phyloP scores from a whole-genome alignment of 2,113 vertebrate genomes.

The Campylorhamphus procurvoides region DNA sequence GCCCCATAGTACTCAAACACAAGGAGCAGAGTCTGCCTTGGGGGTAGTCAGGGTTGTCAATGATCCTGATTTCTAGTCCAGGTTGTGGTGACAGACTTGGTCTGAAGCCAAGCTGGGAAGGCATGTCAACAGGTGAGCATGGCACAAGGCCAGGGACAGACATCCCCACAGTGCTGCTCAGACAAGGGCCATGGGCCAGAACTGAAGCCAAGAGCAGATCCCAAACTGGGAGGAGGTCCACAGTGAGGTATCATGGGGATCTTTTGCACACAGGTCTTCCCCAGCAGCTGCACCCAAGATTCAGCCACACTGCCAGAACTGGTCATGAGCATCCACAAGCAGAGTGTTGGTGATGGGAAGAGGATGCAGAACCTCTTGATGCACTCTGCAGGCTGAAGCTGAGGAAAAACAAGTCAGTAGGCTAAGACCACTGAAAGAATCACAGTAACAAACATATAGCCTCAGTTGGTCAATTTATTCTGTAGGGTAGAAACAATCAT shows the following conservation, averaged over 20 bases:
- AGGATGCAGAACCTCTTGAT: neutral
- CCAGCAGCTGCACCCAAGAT: neutral
- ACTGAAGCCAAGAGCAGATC: neutral
- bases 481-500: neutral
- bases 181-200: no score
- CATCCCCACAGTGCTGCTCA: neutral
- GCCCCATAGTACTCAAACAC: neutral
- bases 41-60: neutral
- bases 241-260: fast-evolving
- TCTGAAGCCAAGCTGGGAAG: neutral
- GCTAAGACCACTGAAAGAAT: neutral
- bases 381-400: neutral
- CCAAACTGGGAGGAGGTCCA: fast-evolving
- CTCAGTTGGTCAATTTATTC: neutral
- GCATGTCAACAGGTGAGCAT: neutral
- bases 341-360: neutral
- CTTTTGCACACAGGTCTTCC: neutral
- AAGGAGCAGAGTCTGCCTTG: neutral
- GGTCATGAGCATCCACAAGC: neutral
- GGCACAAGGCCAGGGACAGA: neutral
- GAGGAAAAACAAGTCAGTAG: neutral
- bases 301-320: neutral
- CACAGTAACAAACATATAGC: neutral
- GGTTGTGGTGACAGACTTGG: neutral
- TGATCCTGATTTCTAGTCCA: neutral